A percentile compares a stretch with the other conserved stretches of the same genome.
Conservation (phyloP, 2,888 invertebrate genomes). For the Halocaridina rubra region DNA sequence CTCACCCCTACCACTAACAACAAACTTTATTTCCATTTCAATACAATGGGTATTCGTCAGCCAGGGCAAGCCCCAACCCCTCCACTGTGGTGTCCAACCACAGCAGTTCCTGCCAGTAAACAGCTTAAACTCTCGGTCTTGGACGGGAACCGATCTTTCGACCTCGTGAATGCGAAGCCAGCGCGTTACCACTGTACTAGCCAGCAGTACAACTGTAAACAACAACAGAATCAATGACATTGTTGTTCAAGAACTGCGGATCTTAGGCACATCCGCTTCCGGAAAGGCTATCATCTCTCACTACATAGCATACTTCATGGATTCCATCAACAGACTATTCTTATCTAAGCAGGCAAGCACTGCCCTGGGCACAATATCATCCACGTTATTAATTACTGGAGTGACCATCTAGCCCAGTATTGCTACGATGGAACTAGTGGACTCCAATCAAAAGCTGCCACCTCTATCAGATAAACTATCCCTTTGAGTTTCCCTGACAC, state of each 20-base stretch:
- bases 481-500: background rate
- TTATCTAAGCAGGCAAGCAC: slow-evolving; percentile 16
- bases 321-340: slow-evolving; percentile 26
- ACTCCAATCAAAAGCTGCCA: background rate
- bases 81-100: no score
- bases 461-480: background rate
- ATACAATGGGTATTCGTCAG: no score
- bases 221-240: background rate
- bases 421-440: background rate
- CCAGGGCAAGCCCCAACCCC: no score
- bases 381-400: slow-evolving; percentile 30
- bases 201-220: no score
- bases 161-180: no score
- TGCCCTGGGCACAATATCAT: slow-evolving; percentile 29
- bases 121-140: no score
- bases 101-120: no score
- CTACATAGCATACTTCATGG: slow-evolving; percentile 15
- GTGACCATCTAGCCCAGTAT: background rate
- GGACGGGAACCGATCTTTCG: no score
- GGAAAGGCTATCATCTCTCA: background rate
- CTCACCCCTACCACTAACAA: no score
- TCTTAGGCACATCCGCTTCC: slow-evolving; percentile 1
- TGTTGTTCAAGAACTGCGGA: background rate
- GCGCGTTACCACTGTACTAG: no score
- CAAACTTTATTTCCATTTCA: no score